Percentiles rank a stretch among this genome's conserved stretches.
Conservation (phyloP, 1,140 invertebrate species). For the Drosophila ercepeae region DNA sequence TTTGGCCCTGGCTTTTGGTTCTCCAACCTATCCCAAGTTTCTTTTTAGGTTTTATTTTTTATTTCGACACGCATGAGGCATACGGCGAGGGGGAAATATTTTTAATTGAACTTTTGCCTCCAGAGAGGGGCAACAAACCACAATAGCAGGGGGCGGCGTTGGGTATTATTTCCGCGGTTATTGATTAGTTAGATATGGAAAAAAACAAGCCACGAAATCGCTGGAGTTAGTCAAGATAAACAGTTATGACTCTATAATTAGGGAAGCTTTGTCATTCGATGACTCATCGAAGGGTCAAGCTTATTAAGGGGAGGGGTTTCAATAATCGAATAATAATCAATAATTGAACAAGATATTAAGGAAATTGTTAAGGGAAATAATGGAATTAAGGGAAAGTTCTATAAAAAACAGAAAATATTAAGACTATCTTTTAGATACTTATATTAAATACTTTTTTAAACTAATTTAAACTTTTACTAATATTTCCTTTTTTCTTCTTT, state of each 20-base stretch:
- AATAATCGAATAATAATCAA: too few species aligned
- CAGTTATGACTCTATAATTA: constrained; percentile 45
- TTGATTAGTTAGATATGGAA: constrained; percentile 68
- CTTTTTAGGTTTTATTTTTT: constrained; percentile 6
- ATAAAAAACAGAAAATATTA: too few species aligned
- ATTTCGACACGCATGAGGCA: constrained; percentile 71
- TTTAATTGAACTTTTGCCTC: constrained; percentile 78
- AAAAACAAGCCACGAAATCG: constrained; percentile 25
- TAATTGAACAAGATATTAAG: too few species aligned
- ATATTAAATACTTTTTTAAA: background rate
- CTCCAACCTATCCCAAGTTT: constrained; percentile 79
- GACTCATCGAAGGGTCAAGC: constrained; percentile 12
- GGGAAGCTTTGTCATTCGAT: constrained; percentile 13
- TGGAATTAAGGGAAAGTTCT: too few species aligned
- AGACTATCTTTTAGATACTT: too few species aligned
- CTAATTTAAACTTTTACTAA: constrained; percentile 8
- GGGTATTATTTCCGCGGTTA: constrained; percentile 61
- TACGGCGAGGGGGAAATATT: too few species aligned
- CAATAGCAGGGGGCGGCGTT: background rate
- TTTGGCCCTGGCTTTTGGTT: constrained; percentile 18
- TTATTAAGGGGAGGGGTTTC: constrained; percentile 25
- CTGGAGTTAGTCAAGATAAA: constrained; percentile 21
- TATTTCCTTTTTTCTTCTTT: constrained; percentile 11
- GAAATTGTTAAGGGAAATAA: too few species aligned
- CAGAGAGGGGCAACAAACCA: constrained; percentile 26